phyloP scores from a whole-genome alignment of 2,888 invertebrate genomes.

The Ferrisia virgata region DNA sequence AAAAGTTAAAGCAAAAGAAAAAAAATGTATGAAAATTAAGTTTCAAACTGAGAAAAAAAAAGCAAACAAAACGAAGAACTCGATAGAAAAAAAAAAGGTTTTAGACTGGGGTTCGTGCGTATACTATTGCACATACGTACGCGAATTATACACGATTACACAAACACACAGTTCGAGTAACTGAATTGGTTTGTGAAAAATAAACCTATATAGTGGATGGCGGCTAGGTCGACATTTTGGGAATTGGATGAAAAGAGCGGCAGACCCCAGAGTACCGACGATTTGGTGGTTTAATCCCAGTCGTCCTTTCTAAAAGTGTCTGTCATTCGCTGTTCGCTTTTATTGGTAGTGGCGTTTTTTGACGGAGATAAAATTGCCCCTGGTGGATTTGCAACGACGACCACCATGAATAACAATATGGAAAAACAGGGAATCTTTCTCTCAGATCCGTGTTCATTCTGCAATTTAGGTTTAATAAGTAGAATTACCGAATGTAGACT shows the following conservation, averaged over 20 bases:
- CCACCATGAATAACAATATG: conserved; percentile 22
- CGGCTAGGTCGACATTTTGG: conserved; percentile 8
- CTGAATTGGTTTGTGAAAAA: conserved; percentile 3
- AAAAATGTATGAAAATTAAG: not conserved
- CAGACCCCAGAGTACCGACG: not conserved
- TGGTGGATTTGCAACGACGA: conserved; percentile 8
- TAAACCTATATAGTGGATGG: not conserved
- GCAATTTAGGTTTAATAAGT: not conserved
- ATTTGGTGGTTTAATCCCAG: conserved; percentile 29
- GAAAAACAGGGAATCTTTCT: not conserved
- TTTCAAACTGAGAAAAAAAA: not conserved
- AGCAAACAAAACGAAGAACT: not conserved
- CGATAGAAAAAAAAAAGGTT: not conserved
- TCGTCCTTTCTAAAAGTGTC: conserved; percentile 29
- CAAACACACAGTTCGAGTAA: not conserved
- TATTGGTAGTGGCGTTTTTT: conserved; percentile 29
- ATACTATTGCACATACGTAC: not conserved
- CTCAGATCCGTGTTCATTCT: not conserved
- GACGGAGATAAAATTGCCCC: conserved; percentile 28
- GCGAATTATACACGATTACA: not conserved
- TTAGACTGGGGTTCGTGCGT: not conserved
- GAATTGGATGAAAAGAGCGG: conserved; percentile 7
- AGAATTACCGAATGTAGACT: not conserved
- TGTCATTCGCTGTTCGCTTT: conserved; percentile 24
- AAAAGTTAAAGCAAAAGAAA: not conserved